Percentiles rank a stretch among this genome's conserved stretches.
phyloP scores from a whole-genome alignment of 2,888 invertebrate genomes.

The Scaptodrosophila latifasciaeformis region DNA sequence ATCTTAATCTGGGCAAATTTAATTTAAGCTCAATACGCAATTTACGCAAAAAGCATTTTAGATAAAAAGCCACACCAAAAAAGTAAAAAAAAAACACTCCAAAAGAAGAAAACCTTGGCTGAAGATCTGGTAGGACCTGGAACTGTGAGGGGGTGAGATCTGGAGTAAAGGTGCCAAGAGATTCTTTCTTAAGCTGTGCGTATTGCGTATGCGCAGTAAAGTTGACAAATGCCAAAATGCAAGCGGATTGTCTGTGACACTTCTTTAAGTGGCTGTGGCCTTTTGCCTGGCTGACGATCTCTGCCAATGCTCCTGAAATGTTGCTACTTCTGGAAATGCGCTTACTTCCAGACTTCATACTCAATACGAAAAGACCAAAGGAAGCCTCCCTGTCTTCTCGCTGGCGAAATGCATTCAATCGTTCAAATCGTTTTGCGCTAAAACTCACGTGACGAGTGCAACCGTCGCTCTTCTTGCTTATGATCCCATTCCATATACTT shows the following conservation, averaged over 20 bases:
- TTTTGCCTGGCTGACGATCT: background rate
- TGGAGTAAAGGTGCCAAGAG: too few species aligned
- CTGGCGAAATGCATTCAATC: slow-evolving; percentile 64
- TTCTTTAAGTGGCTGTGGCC: slow-evolving; percentile 41
- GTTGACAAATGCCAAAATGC: slow-evolving; percentile 69
- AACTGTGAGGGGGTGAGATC: too few species aligned
- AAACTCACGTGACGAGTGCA: slow-evolving; percentile 69
- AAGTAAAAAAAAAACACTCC: slow-evolving; percentile 14
- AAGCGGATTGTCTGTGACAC: slow-evolving; percentile 65
- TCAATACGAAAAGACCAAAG: slow-evolving; percentile 6
- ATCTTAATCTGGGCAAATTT: slow-evolving; percentile 70
- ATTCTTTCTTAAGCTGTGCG: slow-evolving; percentile 10
- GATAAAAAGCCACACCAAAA: slow-evolving; percentile 50
- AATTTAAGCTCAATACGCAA: slow-evolving; percentile 70
- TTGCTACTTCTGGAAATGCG: slow-evolving; percentile 14
- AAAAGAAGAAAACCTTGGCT: slow-evolving; percentile 17
- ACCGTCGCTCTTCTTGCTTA: background rate
- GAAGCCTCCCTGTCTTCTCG: background rate
- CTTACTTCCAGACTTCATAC: slow-evolving; percentile 8
- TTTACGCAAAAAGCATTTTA: slow-evolving; percentile 70
- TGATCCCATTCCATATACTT: too few species aligned
- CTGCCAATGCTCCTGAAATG: too few species aligned
- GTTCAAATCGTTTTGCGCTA: slow-evolving; percentile 63
- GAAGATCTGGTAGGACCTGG: slow-evolving; percentile 30
- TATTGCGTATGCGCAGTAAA: slow-evolving; percentile 59